Evolutionary conservation across 2,888 invertebrate genomes (phyloP).

Genomic region (Epinotia brunnichana): DNA sequence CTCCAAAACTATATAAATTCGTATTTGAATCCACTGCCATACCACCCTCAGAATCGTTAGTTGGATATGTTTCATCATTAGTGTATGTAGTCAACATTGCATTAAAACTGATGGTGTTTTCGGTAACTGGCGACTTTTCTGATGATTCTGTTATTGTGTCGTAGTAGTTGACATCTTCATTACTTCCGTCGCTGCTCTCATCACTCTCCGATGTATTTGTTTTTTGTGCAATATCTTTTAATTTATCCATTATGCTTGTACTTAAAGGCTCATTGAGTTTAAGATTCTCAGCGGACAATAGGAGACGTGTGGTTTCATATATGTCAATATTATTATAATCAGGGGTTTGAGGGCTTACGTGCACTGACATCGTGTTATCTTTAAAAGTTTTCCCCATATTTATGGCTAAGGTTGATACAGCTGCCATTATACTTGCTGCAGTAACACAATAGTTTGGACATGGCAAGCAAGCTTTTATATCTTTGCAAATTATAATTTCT

Average conservation of each 20-base stretch:
- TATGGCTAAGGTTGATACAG: slow-evolving; percentile 12
- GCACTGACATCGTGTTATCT: background rate
- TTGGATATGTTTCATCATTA: slow-evolving; percentile 5
- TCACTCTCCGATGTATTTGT: slow-evolving; percentile 26
- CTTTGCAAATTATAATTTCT: slow-evolving; percentile 58
- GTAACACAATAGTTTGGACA: slow-evolving; percentile 54
- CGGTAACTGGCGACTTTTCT: background rate
- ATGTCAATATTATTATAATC: slow-evolving; percentile 19
- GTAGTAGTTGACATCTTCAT: slow-evolving; percentile 5
- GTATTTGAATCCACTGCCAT: background rate
- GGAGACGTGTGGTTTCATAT: slow-evolving; percentile 4
- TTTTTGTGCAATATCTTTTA: background rate
- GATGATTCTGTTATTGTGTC: slow-evolving; percentile 2
- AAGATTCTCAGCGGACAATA: slow-evolving; percentile 48
- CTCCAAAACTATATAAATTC: background rate
- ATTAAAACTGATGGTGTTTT: background rate
- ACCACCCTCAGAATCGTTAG: background rate
- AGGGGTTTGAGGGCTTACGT: background rate
- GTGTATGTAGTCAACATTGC: background rate
- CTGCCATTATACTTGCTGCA: slow-evolving; percentile 13
- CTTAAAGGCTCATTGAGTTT: background rate
- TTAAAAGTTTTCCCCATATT: slow-evolving; percentile 4
- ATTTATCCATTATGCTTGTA: background rate
- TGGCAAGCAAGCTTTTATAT: slow-evolving; percentile 66
- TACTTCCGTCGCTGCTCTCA: slow-evolving; percentile 33